A percentile compares a stretch with the other conserved stretches of the same genome.
Conservation (phyloP, 2,797 vertebrate species). For the Cyprinodon diabolis region DNA sequence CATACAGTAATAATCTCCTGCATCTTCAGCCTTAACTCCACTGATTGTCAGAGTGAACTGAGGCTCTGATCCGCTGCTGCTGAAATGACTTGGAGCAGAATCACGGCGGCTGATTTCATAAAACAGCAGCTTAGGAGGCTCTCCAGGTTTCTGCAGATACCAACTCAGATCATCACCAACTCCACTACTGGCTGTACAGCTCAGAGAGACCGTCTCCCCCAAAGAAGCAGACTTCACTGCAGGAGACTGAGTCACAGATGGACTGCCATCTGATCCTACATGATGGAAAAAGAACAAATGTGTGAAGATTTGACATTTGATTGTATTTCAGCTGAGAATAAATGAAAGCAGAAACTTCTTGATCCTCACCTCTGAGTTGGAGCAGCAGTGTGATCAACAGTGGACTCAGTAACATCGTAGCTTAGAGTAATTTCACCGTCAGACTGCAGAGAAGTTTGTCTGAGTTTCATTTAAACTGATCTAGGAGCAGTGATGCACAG, state of each 20-base stretch:
- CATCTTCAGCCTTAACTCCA: slow-evolving; percentile 36
- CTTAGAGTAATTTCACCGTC: background rate
- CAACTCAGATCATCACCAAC: slow-evolving; percentile 41
- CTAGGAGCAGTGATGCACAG: slow-evolving; percentile 1
- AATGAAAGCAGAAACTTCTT: background rate
- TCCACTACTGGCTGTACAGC: slow-evolving; percentile 25
- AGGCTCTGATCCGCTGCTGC: slow-evolving; percentile 31
- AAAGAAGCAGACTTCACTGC: slow-evolving; percentile 15
- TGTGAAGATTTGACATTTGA: background rate
- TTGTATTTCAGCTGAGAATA: background rate
- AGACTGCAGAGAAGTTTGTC: background rate
- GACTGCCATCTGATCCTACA: slow-evolving; percentile 2
- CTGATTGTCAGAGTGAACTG: slow-evolving; percentile 29
- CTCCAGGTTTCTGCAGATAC: slow-evolving; percentile 53
- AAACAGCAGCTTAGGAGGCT: slow-evolving; percentile 47
- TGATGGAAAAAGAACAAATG: background rate
- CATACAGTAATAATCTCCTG: slow-evolving; percentile 37
- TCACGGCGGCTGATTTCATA: background rate
- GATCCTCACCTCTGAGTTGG: background rate
- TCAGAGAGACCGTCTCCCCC: slow-evolving; percentile 38
- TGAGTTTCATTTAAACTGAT: slow-evolving; percentile 9
- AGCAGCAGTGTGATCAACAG: slow-evolving; percentile 10
- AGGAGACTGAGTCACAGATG: slow-evolving; percentile 4
- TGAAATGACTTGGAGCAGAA: slow-evolving; percentile 23
- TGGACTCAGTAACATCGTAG: background rate